Percentiles rank a stretch among this genome's conserved stretches.
Conservation (phyloP, 2,888 invertebrate species). For the Metopia argyrocephala region DNA sequence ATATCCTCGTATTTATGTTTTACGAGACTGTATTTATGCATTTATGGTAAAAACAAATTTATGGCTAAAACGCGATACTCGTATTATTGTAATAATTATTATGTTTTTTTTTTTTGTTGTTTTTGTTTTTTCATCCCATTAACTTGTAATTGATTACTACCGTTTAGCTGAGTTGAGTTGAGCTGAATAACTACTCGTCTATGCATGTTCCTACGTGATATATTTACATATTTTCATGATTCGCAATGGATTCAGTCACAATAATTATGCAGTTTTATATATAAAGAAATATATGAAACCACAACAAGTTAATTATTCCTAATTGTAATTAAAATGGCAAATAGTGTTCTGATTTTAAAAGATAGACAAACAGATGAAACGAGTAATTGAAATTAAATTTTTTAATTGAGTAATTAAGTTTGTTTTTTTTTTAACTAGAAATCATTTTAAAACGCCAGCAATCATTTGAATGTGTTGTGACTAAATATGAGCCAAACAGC, state of each 20-base stretch:
- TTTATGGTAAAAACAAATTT: constrained; percentile 55
- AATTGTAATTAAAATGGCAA: not conserved
- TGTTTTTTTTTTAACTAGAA: too few relatives aligned
- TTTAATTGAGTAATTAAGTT: too few relatives aligned
- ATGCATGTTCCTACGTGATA: not conserved
- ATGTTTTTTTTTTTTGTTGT: constrained; percentile 1
- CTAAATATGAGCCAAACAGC: too few relatives aligned
- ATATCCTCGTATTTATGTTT: constrained; percentile 30
- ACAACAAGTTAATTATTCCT: not conserved
- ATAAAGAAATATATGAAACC: not conserved
- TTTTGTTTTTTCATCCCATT: constrained; percentile 18
- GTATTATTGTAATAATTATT: too few relatives aligned
- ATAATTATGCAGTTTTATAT: not conserved
- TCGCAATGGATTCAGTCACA: not conserved
- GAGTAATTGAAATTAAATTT: not conserved
- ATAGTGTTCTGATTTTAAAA: not conserved
- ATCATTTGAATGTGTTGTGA: too few relatives aligned
- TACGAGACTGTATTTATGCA: constrained; percentile 34
- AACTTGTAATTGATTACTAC: constrained; percentile 48
- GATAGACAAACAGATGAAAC: not conserved
- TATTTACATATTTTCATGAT: not conserved
- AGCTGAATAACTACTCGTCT: not conserved
- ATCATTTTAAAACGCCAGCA: too few relatives aligned
- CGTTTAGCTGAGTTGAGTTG: constrained; percentile 25
- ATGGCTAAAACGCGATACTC: constrained; percentile 44